Evolutionary conservation across 2,888 invertebrate genomes (phyloP).

Genomic region (Pterostichus niger): DNA sequence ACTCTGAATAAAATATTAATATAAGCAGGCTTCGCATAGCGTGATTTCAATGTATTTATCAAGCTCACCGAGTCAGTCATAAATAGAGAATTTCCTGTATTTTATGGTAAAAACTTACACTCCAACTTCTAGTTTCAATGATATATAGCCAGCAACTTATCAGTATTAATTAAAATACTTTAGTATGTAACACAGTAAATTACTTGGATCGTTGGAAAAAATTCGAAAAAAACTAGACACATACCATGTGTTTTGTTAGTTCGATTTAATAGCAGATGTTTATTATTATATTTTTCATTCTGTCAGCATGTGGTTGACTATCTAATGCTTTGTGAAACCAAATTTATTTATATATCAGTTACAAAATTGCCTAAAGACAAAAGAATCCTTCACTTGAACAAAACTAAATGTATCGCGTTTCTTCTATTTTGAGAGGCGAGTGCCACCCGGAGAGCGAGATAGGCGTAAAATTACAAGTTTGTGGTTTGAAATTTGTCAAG

Average conservation of each 20-base stretch:
- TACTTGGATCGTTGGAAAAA: conserved; percentile 53
- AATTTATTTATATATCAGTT: no score
- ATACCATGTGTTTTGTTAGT: conserved; percentile 29
- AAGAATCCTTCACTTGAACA: background rate
- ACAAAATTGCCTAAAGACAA: background rate
- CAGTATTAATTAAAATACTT: conserved; percentile 66
- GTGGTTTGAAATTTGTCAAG: conserved; percentile 27
- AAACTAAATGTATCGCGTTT: background rate
- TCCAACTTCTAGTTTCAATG: conserved; percentile 64
- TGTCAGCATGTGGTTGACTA: background rate
- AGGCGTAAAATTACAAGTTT: conserved; percentile 16
- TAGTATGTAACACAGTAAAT: conserved; percentile 63
- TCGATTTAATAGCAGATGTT: conserved; percentile 42
- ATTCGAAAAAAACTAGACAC: conserved; percentile 21
- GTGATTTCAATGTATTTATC: conserved; percentile 61
- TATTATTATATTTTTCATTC: conserved; percentile 36
- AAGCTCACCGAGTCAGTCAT: conserved; percentile 61
- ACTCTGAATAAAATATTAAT: conserved; percentile 62
- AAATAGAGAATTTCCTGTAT: conserved; percentile 67
- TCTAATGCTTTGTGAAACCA: no score
- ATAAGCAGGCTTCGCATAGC: conserved; percentile 51
- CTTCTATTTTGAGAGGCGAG: conserved; percentile 1
- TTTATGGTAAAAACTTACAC: conserved; percentile 65
- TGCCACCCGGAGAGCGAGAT: conserved; percentile 27
- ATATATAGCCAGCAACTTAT: conserved; percentile 66